These are phyloP conservation scores for Lycaena phlaeas DNA, from an alignment of 2,888 invertebrate species.

Conservation along the genomic window DNA sequence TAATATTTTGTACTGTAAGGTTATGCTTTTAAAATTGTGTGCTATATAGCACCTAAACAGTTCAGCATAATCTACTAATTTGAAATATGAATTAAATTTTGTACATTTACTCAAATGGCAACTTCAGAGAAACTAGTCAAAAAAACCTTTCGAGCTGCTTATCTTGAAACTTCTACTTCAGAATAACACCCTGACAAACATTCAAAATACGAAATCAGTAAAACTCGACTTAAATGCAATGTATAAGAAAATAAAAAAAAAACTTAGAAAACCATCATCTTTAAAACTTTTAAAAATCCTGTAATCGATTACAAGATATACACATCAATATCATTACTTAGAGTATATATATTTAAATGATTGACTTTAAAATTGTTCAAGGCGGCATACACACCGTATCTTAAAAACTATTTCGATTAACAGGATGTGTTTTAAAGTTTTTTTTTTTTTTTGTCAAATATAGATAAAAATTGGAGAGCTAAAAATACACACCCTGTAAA, in stretches of 20 bases:
- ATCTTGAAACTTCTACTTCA: conserved; percentile 27
- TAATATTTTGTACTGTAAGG: conserved; percentile 70
- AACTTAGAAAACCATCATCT: background rate
- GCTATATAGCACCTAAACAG: conserved; percentile 8
- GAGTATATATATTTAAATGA: conserved; percentile 17
- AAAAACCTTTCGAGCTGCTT: conserved; percentile 31
- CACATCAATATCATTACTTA: conserved; percentile 4
- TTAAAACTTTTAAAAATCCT: background rate
- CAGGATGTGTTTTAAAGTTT: conserved; percentile 15
- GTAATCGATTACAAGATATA: background rate
- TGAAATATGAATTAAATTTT: conserved; percentile 18
- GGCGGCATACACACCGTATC: conserved; percentile 20
- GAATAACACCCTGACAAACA: conserved; percentile 8
- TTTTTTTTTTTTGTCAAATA: background rate
- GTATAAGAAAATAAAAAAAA: background rate
- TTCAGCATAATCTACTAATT: conserved; percentile 14
- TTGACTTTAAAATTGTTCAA: conserved; percentile 18
- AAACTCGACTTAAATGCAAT: conserved; percentile 7
- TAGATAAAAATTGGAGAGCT: conserved; percentile 9
- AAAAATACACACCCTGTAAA: conserved; percentile 20
- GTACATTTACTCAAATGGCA: conserved; percentile 32
- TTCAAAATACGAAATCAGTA: conserved; percentile 10
- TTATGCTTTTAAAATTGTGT: conserved; percentile 27
- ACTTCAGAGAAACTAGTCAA: conserved; percentile 28
- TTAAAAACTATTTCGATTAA: conserved; percentile 19